Evolutionary conservation across 1,140 invertebrate species (phyloP).

Genomic region (Dendrolimus kikuchii): DNA sequence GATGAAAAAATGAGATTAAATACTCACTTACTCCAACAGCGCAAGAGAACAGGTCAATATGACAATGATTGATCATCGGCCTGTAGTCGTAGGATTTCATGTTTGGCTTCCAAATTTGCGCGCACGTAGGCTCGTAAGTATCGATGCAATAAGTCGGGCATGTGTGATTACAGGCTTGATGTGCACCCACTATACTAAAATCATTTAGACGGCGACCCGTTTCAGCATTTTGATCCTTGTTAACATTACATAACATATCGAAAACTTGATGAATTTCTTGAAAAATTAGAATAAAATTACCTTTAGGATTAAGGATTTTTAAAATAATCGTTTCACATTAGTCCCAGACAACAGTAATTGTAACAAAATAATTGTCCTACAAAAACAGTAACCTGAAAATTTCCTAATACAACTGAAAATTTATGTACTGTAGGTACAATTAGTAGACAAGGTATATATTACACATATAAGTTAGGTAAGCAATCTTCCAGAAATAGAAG

Average conservation of each 20-base stretch:
- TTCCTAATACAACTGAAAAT: no score
- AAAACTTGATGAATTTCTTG: slow-evolving; percentile 31
- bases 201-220: slow-evolving; percentile 31
- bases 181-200: slow-evolving; percentile 40
- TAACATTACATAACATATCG: slow-evolving; percentile 27
- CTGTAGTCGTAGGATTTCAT: slow-evolving; percentile 25
- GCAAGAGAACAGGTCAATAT: slow-evolving; percentile 54
- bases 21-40: slow-evolving; percentile 50
- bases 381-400: no score
- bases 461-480: neutral
- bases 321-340: neutral
- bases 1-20: neutral
- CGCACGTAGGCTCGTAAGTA: slow-evolving; percentile 49
- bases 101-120: slow-evolving; percentile 37
- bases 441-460: no score
- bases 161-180: slow-evolving; percentile 50
- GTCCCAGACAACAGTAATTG: neutral
- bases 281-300: slow-evolving; percentile 4
- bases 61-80: slow-evolving; percentile 58
- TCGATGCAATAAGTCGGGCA: slow-evolving; percentile 55
- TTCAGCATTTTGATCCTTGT: neutral
- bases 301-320: neutral
- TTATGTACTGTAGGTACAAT: no score
- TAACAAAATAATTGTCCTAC: no score
- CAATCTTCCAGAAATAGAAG: neutral